Conservation (phyloP, 35 echinoderm and acorn worm genomes). For the Lytechinus variegatus region DNA sequence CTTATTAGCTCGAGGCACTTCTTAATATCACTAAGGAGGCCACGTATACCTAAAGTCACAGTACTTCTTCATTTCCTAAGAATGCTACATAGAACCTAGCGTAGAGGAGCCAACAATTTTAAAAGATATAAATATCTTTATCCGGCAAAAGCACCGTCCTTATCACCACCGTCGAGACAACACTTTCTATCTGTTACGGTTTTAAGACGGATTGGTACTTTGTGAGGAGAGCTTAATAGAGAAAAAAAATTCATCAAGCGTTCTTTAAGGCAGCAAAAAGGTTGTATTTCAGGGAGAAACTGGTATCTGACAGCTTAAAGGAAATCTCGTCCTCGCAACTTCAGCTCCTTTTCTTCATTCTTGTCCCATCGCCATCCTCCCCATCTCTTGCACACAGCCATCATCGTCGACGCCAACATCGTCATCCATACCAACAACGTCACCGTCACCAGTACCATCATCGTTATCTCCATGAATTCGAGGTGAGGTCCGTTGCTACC, state of each 20-base stretch:
- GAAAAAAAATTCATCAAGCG: background rate
- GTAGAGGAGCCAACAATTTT: background rate
- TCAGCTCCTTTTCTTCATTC: no score
- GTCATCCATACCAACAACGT: no score
- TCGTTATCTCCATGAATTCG: background rate
- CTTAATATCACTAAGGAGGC: background rate
- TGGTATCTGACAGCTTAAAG: background rate
- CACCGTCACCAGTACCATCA: background rate
- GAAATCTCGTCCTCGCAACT: background rate
- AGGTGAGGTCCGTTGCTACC: background rate
- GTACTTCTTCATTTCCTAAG: background rate
- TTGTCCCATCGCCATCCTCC: no score
- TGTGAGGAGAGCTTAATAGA: background rate
- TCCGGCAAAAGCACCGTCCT: background rate
- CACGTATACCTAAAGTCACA: background rate
- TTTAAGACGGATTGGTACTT: background rate
- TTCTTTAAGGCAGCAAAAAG: background rate
- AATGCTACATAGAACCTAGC: background rate
- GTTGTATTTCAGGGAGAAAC: background rate
- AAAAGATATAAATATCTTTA: background rate
- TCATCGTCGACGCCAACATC: no score
- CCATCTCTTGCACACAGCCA: no score
- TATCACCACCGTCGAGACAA: background rate
- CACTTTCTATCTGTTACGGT: background rate
- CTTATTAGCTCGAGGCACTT: background rate